phyloP scores from a whole-genome alignment of 2,888 invertebrate genomes.

The Pterostichus niger region DNA sequence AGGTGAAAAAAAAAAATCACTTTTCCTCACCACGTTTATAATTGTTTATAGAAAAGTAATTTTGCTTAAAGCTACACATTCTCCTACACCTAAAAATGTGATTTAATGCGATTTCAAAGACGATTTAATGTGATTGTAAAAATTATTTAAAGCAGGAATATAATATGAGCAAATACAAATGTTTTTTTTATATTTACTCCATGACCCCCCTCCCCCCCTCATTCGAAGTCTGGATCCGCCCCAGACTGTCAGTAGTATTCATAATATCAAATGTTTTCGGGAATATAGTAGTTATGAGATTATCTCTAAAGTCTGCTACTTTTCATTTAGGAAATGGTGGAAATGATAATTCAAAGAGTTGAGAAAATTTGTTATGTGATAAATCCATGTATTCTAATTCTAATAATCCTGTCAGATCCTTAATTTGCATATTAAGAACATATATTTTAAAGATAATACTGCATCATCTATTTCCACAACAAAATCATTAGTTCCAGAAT shows the following conservation, averaged over 20 bases:
- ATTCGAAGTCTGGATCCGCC: too few relatives aligned
- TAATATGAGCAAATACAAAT: too few relatives aligned
- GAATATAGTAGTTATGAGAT: conserved; percentile 83
- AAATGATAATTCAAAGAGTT: conserved; percentile 84
- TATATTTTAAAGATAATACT: conserved; percentile 77
- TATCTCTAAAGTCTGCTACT: conserved; percentile 83
- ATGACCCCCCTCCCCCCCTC: too few relatives aligned
- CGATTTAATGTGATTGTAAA: too few relatives aligned
- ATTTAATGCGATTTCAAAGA: too few relatives aligned
- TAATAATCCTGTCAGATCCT: conserved; percentile 83
- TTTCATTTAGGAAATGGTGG: conserved; percentile 84
- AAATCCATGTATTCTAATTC: conserved; percentile 83
- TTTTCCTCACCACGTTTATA: too few relatives aligned
- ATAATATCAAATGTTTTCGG: conserved; percentile 85
- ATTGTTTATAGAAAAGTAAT: too few relatives aligned
- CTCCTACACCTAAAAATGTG: too few relatives aligned
- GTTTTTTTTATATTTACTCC: too few relatives aligned
- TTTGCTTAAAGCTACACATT: too few relatives aligned
- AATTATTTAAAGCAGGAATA: too few relatives aligned
- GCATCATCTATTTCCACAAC: conserved; percentile 78
- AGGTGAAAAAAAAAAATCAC: too few relatives aligned
- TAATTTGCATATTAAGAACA: conserved; percentile 82
- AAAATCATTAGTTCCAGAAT: conserved; percentile 72
- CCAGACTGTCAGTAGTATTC: conserved; percentile 83
- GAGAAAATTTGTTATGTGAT: conserved; percentile 83